Evolutionary conservation across 2,888 invertebrate genomes (phyloP).

Genomic region (Beris morrisii): DNA sequence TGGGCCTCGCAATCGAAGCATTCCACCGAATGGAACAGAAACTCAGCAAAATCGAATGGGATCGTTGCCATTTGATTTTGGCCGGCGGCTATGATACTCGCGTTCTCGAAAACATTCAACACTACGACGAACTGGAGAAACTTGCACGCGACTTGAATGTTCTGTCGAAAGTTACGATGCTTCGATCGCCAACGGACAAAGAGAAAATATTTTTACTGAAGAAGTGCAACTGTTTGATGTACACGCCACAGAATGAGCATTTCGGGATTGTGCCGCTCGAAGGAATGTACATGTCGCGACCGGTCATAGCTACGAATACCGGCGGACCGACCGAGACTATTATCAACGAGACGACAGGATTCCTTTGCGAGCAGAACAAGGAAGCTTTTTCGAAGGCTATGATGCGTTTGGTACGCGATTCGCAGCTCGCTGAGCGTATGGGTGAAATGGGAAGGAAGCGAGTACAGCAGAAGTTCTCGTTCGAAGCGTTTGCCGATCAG

Average conservation of each 20-base stretch:
- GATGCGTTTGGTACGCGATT: conserved; percentile 66
- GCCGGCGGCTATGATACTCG: conserved; percentile 96
- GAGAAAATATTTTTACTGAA: conserved; percentile 82
- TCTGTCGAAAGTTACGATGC: conserved; percentile 74
- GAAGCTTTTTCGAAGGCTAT: conserved; percentile 78
- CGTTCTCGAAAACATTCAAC: conserved; percentile 83
- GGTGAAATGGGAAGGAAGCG: conserved; percentile 75
- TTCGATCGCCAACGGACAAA: conserved; percentile 84
- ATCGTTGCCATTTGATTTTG: conserved; percentile 78
- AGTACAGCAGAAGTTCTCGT: conserved; percentile 81
- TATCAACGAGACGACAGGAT: conserved; percentile 75
- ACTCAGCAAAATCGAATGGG: conserved; percentile 62
- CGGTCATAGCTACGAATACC: conserved; percentile 92
- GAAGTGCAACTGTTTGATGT: conserved; percentile 77
- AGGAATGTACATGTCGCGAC: conserved; percentile 92
- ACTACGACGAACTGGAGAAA: conserved; percentile 74
- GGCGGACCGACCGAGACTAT: conserved; percentile 97
- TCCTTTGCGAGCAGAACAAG: conserved; percentile 70
- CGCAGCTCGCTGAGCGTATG: conserved; percentile 64
- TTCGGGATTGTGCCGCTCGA: conserved; percentile 99
- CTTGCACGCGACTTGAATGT: conserved; percentile 68
- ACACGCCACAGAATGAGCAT: conserved; percentile 96
- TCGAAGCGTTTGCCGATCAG: conserved; percentile 73
- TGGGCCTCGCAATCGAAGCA: conserved; percentile 82
- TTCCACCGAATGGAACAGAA: conserved; percentile 67